Conservation (phyloP, 2,113 vertebrate species). For the Protomyctophum bolini region DNA sequence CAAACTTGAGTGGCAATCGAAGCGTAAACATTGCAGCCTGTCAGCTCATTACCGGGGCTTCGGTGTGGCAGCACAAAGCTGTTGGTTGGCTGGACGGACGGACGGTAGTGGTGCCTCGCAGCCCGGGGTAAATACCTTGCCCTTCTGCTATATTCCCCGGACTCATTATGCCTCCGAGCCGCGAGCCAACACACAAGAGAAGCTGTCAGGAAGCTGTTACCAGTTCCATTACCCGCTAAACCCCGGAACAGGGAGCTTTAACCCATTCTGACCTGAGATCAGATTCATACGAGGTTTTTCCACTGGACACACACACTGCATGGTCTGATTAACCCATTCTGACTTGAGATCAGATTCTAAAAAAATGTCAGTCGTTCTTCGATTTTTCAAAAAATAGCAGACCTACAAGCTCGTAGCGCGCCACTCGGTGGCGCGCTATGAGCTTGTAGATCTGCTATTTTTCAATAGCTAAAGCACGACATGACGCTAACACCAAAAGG, state of each 20-base stretch:
- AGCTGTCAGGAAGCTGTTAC: conserved; percentile 72
- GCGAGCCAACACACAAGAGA: conserved; percentile 50
- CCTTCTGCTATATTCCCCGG: conserved; percentile 69
- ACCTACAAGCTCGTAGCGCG: too few relatives aligned
- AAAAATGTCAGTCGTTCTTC: too few relatives aligned
- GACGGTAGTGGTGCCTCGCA: conserved; percentile 60
- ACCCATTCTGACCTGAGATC: too few relatives aligned
- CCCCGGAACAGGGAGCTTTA: conserved; percentile 67
- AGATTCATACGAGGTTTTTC: too few relatives aligned
- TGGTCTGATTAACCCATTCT: too few relatives aligned
- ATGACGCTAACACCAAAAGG: too few relatives aligned
- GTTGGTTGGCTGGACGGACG: conserved; percentile 62
- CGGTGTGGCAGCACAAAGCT: conserved; percentile 52
- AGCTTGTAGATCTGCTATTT: too few relatives aligned
- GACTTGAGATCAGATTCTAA: too few relatives aligned
- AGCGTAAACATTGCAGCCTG: conserved; percentile 71
- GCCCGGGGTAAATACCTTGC: conserved; percentile 69
- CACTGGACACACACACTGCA: too few relatives aligned
- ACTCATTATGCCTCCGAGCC: conserved; percentile 64
- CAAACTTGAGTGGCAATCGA: conserved; percentile 64
- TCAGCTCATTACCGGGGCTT: conserved; percentile 77
- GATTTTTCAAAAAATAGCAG: too few relatives aligned
- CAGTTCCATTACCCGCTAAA: conserved; percentile 68
- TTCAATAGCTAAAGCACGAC: too few relatives aligned
- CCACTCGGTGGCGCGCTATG: too few relatives aligned